phyloP scores from a whole-genome alignment of 2,888 invertebrate species.

The Crepidodera aurea region DNA sequence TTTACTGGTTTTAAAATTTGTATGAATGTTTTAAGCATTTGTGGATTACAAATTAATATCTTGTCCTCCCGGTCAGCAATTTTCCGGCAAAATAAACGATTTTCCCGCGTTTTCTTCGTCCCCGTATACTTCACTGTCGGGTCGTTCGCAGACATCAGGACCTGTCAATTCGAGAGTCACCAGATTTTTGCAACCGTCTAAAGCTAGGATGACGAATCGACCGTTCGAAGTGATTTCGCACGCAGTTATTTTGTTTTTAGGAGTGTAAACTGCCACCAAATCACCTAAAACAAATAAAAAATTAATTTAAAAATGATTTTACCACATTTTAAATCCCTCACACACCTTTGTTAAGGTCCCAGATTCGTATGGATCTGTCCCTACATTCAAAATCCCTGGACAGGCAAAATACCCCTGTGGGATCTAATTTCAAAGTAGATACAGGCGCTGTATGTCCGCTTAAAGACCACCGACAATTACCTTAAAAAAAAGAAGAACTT shows the following conservation, averaged over 20 bases:
- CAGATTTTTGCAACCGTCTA: conserved; percentile 72
- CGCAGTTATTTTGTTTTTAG: conserved; percentile 75
- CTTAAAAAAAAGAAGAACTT: conserved; percentile 57
- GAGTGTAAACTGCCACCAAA: conserved; percentile 81
- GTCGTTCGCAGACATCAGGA: conserved; percentile 49
- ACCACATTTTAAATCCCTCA: no score
- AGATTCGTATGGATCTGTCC: conserved; percentile 80
- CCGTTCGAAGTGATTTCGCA: conserved; percentile 82
- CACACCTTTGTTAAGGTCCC: conserved; percentile 81
- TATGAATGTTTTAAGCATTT: conserved; percentile 7
- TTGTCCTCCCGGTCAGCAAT: conserved; percentile 52
- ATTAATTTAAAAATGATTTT: neutral
- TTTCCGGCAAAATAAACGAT: conserved; percentile 67
- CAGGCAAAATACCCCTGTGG: conserved; percentile 75
- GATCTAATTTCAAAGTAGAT: conserved; percentile 76
- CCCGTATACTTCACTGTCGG: conserved; percentile 61
- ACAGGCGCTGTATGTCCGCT: conserved; percentile 83
- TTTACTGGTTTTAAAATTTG: neutral
- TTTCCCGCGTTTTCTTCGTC: conserved; percentile 67
- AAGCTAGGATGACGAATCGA: conserved; percentile 72
- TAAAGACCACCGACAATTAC: conserved; percentile 79
- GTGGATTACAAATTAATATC: conserved; percentile 2
- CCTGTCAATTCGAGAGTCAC: conserved; percentile 70
- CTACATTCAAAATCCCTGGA: conserved; percentile 77
- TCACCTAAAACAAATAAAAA: conserved; percentile 67